Evolutionary conservation across 1,140 invertebrate genomes (phyloP).

Genomic region (Drosophila malerkotliana): DNA sequence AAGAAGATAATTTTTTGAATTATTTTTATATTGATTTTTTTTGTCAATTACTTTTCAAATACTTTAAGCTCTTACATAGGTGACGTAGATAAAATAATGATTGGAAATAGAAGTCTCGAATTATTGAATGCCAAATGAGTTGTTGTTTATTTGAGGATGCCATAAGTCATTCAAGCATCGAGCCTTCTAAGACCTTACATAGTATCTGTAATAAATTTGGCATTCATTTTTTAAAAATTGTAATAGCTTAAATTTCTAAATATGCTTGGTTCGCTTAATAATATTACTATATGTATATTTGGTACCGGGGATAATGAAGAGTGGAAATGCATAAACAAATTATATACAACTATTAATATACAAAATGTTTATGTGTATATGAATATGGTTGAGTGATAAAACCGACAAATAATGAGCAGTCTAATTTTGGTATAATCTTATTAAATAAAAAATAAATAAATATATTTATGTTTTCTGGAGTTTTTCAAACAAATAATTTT

Average conservation of each 20-base stretch:
- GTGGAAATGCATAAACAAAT: constrained; percentile 37
- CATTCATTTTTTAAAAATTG: constrained; percentile 22
- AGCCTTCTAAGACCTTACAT: background rate
- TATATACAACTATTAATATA: constrained; percentile 13
- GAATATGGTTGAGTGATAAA: constrained; percentile 18
- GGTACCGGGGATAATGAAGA: constrained; percentile 2
- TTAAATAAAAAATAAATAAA: constrained; percentile 4
- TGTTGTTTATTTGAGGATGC: constrained; percentile 54
- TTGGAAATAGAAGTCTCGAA: background rate
- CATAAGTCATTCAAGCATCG: constrained; percentile 33
- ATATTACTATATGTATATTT: constrained; percentile 28
- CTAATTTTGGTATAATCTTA: constrained; percentile 29
- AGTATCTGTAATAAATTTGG: constrained; percentile 8
- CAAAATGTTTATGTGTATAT: constrained; percentile 11
- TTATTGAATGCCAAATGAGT: constrained; percentile 26
- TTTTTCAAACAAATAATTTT: background rate
- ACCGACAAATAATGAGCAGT: constrained; percentile 35
- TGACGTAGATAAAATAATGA: background rate
- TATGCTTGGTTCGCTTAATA: constrained; percentile 21
- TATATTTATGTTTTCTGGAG: constrained; percentile 8
- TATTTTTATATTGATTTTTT: background rate
- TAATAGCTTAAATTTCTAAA: constrained; percentile 20
- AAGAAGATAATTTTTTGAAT: too few relatives aligned
- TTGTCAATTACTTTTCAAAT: background rate
- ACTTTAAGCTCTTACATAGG: background rate